Evolutionary conservation across 2,888 invertebrate species (phyloP).

Genomic region (Trichogramma evanescens): DNA sequence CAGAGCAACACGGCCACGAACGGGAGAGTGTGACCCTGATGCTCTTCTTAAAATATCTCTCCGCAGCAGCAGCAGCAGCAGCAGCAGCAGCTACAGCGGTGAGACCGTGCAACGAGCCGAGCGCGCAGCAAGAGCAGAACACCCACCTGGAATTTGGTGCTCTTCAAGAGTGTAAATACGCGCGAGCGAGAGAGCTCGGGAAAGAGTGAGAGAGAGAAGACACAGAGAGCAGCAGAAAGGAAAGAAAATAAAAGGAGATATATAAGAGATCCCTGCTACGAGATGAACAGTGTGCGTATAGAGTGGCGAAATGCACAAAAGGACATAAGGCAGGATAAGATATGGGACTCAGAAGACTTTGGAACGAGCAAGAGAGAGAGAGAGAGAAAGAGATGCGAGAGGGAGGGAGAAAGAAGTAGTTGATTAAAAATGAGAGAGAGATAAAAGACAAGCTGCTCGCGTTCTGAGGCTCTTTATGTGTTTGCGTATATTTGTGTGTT

Average conservation of each 20-base stretch:
- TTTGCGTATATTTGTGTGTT: no score
- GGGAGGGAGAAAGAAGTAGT: background rate
- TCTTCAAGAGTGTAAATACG: constrained; percentile 15
- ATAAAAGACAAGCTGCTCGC: background rate
- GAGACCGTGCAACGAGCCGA: background rate
- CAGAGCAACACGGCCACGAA: no score
- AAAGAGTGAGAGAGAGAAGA: background rate
- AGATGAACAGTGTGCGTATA: constrained; percentile 3
- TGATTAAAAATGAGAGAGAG: constrained; percentile 9
- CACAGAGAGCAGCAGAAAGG: background rate
- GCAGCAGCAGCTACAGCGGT: constrained; percentile 3
- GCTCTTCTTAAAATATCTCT: constrained; percentile 9
- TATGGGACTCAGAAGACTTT: background rate
- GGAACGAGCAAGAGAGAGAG: background rate
- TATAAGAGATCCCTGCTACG: constrained; percentile 1
- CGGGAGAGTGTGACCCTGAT: constrained; percentile 28
- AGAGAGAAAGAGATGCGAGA: background rate
- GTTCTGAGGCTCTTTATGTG: no score
- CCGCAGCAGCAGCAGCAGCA: constrained; percentile 10
- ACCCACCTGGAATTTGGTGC: constrained; percentile 26
- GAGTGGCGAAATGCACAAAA: constrained; percentile 8
- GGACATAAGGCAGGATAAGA: background rate
- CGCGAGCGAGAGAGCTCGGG: background rate
- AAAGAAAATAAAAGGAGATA: background rate
- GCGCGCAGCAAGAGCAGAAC: constrained; percentile 23